Percentiles rank a stretch among this genome's conserved stretches.
These are phyloP conservation scores for Echinarachnius parma DNA, from an alignment of 53 echinoderm and acorn worm species.

Conservation along the genomic window DNA sequence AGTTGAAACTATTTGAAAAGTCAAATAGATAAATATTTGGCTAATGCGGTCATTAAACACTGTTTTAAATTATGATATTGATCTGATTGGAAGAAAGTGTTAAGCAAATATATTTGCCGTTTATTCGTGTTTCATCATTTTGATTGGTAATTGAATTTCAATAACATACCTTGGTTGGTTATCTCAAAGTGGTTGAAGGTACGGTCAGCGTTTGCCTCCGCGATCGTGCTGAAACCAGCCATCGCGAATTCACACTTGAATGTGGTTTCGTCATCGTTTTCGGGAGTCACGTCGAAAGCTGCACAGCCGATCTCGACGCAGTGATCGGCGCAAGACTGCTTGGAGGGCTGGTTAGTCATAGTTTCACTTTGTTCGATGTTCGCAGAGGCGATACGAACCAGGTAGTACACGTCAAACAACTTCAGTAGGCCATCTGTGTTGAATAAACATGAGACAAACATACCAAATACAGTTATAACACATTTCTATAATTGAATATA, in stretches of 20 bases:
- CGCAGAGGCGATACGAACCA: neutral
- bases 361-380: neutral
- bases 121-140: too few species aligned
- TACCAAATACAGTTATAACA: too few species aligned
- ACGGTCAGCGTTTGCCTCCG: neutral
- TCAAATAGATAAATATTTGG: too few species aligned
- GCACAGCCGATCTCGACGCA: constrained; percentile 13
- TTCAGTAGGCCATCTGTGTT: constrained; percentile 34
- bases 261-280: neutral
- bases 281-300: constrained; percentile 19
- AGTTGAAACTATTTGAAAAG: too few species aligned
- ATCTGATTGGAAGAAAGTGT: too few species aligned
- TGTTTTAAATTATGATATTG: too few species aligned
- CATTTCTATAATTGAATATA: too few species aligned
- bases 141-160: too few species aligned
- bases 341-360: neutral
- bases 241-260: constrained; percentile 25
- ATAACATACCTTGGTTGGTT: constrained; percentile 5
- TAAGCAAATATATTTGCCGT: too few species aligned
- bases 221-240: neutral
- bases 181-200: constrained; percentile 23
- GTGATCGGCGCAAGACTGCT: constrained; percentile 12
- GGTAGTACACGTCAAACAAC: constrained; percentile 36
- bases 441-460: too few species aligned
- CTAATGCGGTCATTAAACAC: too few species aligned